Conservation (phyloP, 2,888 invertebrate species). For the Icerya purchasi region DNA sequence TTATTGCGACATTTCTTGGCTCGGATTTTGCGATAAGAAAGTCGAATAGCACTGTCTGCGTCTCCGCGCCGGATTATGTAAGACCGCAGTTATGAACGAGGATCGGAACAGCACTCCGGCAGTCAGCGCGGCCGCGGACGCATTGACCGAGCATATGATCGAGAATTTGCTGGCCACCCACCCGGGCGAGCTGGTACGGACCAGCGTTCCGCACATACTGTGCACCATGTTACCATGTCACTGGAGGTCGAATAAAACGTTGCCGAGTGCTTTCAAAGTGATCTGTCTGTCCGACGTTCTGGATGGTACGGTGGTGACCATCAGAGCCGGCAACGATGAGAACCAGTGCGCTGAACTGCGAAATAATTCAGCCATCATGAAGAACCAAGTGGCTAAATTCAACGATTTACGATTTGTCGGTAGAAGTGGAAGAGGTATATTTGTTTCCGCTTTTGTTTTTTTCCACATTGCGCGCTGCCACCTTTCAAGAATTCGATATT, state of each 20-base stretch:
- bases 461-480: too few species aligned
- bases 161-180: conserved; percentile 72
- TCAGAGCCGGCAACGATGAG: conserved; percentile 90
- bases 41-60: too few species aligned
- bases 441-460: too few species aligned
- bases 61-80: too few species aligned
- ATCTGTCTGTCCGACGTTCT: conserved; percentile 76
- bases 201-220: conserved; percentile 85
- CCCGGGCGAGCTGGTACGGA: conserved; percentile 77
- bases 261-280: conserved; percentile 88
- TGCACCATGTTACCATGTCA: conserved; percentile 74
- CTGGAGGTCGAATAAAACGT: conserved; percentile 92
- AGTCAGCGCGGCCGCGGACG: too few species aligned
- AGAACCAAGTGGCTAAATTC: conserved; percentile 92
- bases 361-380: conserved; percentile 85
- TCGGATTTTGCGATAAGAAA: too few species aligned
- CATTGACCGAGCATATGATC: conserved; percentile 59
- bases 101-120: too few species aligned
- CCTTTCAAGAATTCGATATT: too few species aligned
- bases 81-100: too few species aligned
- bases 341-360: conserved; percentile 84
- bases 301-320: conserved; percentile 83
- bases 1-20: too few species aligned
- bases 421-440: conserved; percentile 87
- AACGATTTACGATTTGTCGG: conserved; percentile 94